Conservation (phyloP, 2,888 invertebrate species). For the Alentia gelatinosa region DNA sequence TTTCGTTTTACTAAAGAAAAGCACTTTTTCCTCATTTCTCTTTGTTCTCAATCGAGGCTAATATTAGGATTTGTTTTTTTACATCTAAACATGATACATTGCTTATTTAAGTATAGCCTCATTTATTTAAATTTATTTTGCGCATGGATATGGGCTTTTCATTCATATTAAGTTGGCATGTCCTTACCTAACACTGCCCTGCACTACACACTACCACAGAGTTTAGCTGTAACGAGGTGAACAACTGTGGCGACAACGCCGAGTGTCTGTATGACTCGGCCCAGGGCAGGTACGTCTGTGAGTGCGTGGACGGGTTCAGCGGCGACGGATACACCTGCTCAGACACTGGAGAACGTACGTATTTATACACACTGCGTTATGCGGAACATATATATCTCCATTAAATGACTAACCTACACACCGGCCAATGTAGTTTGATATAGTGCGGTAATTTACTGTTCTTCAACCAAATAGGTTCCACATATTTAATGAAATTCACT, state of each 20-base stretch:
- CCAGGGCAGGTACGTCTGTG: slow-evolving; percentile 71
- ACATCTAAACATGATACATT: neutral
- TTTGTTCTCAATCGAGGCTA: too few species aligned
- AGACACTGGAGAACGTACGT: slow-evolving; percentile 65
- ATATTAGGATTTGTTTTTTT: too few species aligned
- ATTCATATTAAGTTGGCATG: slow-evolving; percentile 3
- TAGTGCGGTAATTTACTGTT: neutral
- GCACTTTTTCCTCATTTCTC: too few species aligned
- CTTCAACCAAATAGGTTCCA: too few species aligned
- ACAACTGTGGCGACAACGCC: slow-evolving; percentile 77
- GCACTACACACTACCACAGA: slow-evolving; percentile 65
- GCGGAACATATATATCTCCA: too few species aligned
- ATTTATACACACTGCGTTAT: neutral
- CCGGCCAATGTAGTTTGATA: too few species aligned
- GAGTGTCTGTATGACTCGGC: slow-evolving; percentile 76
- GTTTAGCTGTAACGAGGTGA: slow-evolving; percentile 76
- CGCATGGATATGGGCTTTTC: neutral
- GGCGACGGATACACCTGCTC: slow-evolving; percentile 77
- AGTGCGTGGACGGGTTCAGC: slow-evolving; percentile 78
- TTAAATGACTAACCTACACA: too few species aligned
- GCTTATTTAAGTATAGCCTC: neutral
- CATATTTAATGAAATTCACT: too few species aligned
- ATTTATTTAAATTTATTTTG: neutral
- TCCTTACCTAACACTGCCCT: neutral
- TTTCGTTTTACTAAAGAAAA: too few species aligned